Conservation (phyloP, 2,797 vertebrate genomes). For the Myiotriccus ornatus region DNA sequence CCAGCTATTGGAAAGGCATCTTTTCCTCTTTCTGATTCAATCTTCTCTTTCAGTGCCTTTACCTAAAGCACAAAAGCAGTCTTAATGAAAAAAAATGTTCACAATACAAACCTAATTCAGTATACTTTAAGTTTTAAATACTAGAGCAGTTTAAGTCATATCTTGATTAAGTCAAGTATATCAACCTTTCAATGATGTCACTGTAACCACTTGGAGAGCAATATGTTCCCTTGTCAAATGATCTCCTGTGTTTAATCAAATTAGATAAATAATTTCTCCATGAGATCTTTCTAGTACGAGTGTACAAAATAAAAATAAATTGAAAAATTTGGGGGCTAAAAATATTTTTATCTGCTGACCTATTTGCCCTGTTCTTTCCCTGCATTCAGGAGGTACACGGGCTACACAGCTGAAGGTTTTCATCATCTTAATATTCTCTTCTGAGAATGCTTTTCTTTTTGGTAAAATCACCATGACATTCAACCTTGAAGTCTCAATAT, state of each 20-base stretch:
- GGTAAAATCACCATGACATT: background rate
- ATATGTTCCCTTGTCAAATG: background rate
- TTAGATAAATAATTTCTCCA: background rate
- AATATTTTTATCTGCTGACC: background rate
- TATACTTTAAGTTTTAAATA: background rate
- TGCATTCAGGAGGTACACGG: background rate
- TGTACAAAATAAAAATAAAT: background rate
- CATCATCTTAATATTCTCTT: background rate
- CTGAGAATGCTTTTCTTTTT: background rate
- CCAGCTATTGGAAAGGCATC: constrained; percentile 90
- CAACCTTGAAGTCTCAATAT: background rate
- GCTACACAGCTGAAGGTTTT: background rate
- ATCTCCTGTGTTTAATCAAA: background rate
- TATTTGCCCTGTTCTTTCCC: background rate
- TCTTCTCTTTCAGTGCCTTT: constrained; percentile 92
- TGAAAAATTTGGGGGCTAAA: background rate
- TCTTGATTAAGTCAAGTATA: background rate
- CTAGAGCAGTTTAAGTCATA: background rate
- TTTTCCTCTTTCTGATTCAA: constrained; percentile 92
- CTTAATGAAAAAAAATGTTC: background rate
- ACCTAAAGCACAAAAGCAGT: constrained; percentile 78
- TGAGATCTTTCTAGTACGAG: background rate
- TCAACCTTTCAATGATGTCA: background rate
- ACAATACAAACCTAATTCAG: background rate
- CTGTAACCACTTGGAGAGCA: background rate